Percentiles rank a stretch among this genome's conserved stretches.
phyloP scores from a whole-genome alignment of 2,888 invertebrate genomes.

The Pachydiplax longipennis region DNA sequence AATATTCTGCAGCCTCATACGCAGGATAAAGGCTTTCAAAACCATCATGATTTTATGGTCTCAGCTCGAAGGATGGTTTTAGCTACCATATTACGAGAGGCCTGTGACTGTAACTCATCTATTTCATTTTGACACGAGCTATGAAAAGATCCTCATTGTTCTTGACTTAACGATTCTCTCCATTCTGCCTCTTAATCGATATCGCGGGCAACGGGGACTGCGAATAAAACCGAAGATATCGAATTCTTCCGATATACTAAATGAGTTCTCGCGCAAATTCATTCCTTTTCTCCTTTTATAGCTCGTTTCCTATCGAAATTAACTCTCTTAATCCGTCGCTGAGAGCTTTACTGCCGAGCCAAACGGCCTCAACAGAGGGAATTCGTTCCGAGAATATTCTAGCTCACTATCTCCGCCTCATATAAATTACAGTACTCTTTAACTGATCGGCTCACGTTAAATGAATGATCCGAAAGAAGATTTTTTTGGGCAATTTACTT shows the following conservation, averaged over 20 bases:
- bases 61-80: no score
- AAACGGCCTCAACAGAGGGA: not conserved
- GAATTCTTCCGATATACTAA: not conserved
- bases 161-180: no score
- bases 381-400: not conserved
- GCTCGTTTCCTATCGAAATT: not conserved
- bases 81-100: no score
- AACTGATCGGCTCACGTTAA: not conserved
- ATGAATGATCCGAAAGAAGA: not conserved
- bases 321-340: not conserved
- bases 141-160: no score
- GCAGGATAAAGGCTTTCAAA: no score
- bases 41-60: no score
- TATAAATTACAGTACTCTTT: not conserved
- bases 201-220: not conserved
- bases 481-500: not conserved
- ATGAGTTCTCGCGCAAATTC: not conserved
- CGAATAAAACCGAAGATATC: not conserved
- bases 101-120: no score
- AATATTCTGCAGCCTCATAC: no score
- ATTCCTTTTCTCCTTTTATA: not conserved
- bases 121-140: no score
- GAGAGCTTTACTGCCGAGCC: not conserved
- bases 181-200: not conserved
- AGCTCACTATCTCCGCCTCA: not conserved